Evolutionary conservation across 2,888 invertebrate species (phyloP).

Genomic region (Seira sanloemensis): DNA sequence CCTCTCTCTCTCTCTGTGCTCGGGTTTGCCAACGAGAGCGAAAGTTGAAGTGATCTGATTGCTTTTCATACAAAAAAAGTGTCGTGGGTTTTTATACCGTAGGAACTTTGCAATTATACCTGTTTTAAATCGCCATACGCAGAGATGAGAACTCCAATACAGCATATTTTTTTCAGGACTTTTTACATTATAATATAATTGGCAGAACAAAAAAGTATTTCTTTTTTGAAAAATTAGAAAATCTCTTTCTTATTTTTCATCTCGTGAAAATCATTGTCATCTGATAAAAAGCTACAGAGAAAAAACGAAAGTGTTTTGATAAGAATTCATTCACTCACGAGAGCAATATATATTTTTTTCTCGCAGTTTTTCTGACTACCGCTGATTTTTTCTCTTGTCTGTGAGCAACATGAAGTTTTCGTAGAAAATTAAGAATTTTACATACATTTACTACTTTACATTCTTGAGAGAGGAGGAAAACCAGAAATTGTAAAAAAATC

Average conservation of each 20-base stretch:
- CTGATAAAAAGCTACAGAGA: neutral
- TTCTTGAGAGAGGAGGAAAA: constrained; percentile 37
- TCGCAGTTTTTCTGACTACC: too few relatives aligned
- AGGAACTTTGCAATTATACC: too few relatives aligned
- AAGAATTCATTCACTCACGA: neutral
- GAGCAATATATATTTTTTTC: neutral
- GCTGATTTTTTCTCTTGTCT: neutral
- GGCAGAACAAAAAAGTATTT: neutral
- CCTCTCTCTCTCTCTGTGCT: neutral
- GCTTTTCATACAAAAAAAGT: too few relatives aligned
- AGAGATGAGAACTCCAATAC: constrained; percentile 52
- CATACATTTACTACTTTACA: neutral
- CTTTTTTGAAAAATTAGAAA: neutral
- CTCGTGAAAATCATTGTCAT: neutral
- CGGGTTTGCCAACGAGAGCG: constrained; percentile 12
- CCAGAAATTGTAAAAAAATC: constrained; percentile 42
- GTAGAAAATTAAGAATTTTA: neutral
- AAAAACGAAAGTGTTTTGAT: constrained; percentile 52
- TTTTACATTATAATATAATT: neutral
- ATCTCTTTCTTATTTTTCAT: neutral
- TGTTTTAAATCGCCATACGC: neutral
- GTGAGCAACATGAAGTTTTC: neutral
- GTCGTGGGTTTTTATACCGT: too few relatives aligned
- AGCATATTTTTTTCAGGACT: neutral
- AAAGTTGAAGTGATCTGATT: constrained; percentile 2